phyloP scores from a whole-genome alignment of 2,113 vertebrate genomes.

The Bathybates hornii region DNA sequence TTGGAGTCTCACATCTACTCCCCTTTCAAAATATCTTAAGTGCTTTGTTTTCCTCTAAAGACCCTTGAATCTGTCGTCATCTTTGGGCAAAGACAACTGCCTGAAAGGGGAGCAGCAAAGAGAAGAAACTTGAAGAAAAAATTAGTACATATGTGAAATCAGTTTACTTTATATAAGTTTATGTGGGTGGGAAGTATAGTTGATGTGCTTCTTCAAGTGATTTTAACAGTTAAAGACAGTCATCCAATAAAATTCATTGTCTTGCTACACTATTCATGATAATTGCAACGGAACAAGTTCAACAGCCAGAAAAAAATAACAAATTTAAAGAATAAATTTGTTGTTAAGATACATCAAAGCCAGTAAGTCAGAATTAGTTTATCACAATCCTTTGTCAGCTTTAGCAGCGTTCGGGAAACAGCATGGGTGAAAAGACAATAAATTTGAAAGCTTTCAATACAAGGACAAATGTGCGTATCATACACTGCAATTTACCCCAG shows the following conservation, averaged over 20 bases:
- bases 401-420: background rate
- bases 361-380: background rate
- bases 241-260: background rate
- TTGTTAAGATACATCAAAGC: background rate
- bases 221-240: background rate
- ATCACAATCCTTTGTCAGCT: background rate
- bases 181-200: background rate
- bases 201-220: background rate
- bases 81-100: slow-evolving; percentile 13
- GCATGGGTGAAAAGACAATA: background rate
- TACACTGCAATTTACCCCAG: background rate
- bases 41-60: slow-evolving; percentile 73
- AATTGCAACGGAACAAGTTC: background rate
- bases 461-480: background rate
- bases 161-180: background rate
- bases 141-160: background rate
- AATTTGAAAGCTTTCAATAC: background rate
- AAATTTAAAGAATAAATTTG: background rate
- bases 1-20: slow-evolving; percentile 75
- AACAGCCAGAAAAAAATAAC: background rate
- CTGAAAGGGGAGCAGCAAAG: background rate
- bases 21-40: slow-evolving; percentile 76
- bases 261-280: background rate
- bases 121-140: background rate
- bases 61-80: slow-evolving; percentile 62